Percentiles rank a stretch among this genome's conserved stretches.
Evolutionary conservation across 2,888 invertebrate species (phyloP).

Genomic region (Hirtodrosophila histrioides): DNA sequence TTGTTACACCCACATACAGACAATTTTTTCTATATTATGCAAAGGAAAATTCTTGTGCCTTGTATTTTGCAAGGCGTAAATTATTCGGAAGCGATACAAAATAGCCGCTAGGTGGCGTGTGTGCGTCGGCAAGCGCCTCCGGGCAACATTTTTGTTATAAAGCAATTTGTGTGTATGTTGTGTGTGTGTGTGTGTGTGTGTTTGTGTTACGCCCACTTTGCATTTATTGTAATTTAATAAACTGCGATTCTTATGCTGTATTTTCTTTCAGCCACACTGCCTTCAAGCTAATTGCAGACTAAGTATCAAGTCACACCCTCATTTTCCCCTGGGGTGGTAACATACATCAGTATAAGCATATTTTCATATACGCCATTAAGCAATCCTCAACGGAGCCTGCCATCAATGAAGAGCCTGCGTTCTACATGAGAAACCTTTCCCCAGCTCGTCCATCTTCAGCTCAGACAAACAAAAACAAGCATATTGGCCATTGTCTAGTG

Average conservation of each 20-base stretch:
- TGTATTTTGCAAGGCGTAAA: constrained; percentile 40
- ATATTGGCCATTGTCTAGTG: too few relatives aligned
- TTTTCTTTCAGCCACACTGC: constrained; percentile 33
- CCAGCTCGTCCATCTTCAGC: constrained; percentile 30
- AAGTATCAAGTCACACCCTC: constrained; percentile 10
- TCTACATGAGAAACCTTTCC: constrained; percentile 68
- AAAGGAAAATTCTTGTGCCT: constrained; percentile 26
- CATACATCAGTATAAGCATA: constrained; percentile 47
- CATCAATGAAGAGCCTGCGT: constrained; percentile 18
- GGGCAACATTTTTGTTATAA: constrained; percentile 41
- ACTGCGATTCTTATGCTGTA: constrained; percentile 28
- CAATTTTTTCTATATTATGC: constrained; percentile 10
- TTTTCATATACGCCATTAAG: constrained; percentile 21
- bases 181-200: constrained; percentile 9
- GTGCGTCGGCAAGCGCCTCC: constrained; percentile 18
- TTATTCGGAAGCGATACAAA: constrained; percentile 29
- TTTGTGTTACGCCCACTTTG: constrained; percentile 22
- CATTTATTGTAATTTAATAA: constrained; percentile 73
- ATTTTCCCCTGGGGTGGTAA: too few relatives aligned
- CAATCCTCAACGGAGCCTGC: constrained; percentile 16
- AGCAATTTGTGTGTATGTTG: not conserved
- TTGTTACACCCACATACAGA: constrained; percentile 1
- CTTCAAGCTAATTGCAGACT: constrained; percentile 65
- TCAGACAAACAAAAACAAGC: constrained; percentile 11
- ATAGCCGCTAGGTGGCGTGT: constrained; percentile 36